phyloP scores from a whole-genome alignment of 2,797 vertebrate genomes.

The Gymnodraco acuticeps region DNA sequence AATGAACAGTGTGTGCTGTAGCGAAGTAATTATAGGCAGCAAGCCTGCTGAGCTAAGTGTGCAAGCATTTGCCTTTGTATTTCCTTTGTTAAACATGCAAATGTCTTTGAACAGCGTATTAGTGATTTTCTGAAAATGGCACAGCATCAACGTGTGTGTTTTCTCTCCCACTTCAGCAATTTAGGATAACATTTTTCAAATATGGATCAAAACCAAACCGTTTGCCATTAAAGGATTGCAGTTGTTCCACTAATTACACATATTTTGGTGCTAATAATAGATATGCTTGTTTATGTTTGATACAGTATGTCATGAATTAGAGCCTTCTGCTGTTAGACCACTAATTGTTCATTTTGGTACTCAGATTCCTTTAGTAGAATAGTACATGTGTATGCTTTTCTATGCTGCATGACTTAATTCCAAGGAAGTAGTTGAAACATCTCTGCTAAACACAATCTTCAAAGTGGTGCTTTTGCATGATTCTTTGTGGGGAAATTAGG shows the following conservation, averaged over 20 bases:
- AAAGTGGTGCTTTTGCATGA: too few species aligned
- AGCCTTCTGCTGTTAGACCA: too few species aligned
- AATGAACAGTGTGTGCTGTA: slow-evolving; percentile 62
- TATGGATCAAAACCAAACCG: slow-evolving; percentile 11
- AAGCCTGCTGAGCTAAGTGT: slow-evolving; percentile 30
- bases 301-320: neutral
- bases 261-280: neutral
- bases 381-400: too few species aligned
- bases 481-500: too few species aligned
- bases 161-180: neutral
- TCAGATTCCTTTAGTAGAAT: too few species aligned
- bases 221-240: neutral
- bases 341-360: too few species aligned
- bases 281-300: neutral
- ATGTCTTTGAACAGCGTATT: slow-evolving; percentile 24
- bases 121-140: slow-evolving; percentile 4
- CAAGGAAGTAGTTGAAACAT: too few species aligned
- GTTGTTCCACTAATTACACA: neutral
- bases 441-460: too few species aligned
- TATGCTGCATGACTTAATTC: too few species aligned
- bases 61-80: slow-evolving; percentile 30
- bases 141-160: slow-evolving; percentile 23
- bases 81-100: slow-evolving; percentile 56
- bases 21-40: slow-evolving; percentile 55
- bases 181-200: slow-evolving; percentile 1